Conservation (phyloP, 2,797 vertebrate species). For the Alfaro cultratus region DNA sequence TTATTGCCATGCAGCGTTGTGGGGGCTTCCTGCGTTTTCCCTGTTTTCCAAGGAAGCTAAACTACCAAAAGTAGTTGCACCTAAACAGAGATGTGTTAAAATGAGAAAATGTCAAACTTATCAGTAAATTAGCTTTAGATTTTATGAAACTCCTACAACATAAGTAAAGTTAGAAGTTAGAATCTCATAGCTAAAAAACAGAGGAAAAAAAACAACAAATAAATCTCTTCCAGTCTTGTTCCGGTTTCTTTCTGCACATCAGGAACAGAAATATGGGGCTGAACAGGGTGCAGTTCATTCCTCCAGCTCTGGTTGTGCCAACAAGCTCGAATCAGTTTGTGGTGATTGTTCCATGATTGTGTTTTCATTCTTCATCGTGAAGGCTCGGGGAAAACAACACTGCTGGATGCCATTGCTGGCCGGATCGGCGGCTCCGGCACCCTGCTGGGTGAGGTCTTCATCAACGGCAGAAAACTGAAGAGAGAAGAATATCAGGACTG, state of each 20-base stretch:
- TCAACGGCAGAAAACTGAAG: conserved; percentile 88
- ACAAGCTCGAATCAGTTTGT: not conserved
- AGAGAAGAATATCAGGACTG: conserved; percentile 91
- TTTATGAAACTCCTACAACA: not conserved
- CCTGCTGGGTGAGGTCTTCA: conserved; percentile 86
- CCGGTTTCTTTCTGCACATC: not conserved
- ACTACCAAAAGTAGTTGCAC: not conserved
- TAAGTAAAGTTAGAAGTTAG: not conserved
- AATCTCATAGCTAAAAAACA: not conserved
- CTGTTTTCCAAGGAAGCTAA: not conserved
- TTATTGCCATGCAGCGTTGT: not conserved
- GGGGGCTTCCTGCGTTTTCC: not conserved
- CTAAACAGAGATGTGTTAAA: not conserved
- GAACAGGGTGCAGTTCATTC: not conserved
- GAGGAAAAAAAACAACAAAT: not conserved
- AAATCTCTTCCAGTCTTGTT: not conserved
- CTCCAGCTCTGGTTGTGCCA: not conserved
- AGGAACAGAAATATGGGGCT: not conserved
- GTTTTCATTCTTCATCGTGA: conserved; percentile 29
- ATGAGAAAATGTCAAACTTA: not conserved
- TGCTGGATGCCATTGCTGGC: conserved; percentile 91
- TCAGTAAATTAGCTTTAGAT: not conserved
- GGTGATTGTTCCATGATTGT: not conserved
- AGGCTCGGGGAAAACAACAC: conserved; percentile 96
- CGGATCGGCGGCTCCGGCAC: conserved; percentile 82